These are phyloP conservation scores for Drosophila meridiana DNA, from an alignment of 2,888 invertebrate species.

Conservation along the genomic window DNA sequence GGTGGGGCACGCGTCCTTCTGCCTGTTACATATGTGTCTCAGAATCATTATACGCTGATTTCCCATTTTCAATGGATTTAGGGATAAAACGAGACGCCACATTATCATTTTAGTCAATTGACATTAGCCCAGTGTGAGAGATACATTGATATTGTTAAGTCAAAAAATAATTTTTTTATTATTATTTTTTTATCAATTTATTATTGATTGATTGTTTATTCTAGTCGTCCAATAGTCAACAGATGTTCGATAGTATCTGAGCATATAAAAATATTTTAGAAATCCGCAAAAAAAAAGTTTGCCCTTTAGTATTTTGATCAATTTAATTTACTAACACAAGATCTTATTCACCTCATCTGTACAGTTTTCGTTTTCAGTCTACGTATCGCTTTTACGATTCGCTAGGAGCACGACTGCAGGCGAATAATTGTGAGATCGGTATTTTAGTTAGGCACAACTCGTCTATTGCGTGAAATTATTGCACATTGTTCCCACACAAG, in stretches of 20 bases:
- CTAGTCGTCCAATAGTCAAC: neutral
- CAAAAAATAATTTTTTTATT: neutral
- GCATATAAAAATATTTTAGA: neutral
- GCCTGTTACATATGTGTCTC: no score
- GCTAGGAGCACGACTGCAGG: constrained; percentile 45
- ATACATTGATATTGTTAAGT: neutral
- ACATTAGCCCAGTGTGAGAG: neutral
- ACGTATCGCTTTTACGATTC: constrained; percentile 32
- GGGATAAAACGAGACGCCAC: neutral
- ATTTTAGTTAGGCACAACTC: constrained; percentile 26
- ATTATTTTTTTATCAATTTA: no score
- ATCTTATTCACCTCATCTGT: constrained; percentile 10
- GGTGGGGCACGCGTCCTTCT: no score
- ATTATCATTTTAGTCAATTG: neutral
- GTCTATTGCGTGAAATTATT: constrained; percentile 35
- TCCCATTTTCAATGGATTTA: no score
- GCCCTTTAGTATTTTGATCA: no score
- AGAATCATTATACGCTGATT: no score
- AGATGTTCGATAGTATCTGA: neutral
- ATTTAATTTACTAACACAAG: no score
- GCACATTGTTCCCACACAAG: constrained; percentile 56
- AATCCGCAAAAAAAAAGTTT: no score
- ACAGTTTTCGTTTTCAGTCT: constrained; percentile 26
- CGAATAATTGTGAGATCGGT: constrained; percentile 40
- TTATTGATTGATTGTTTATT: no score